Conservation (phyloP, 2,113 vertebrate species). For the Cheilinus undulatus region DNA sequence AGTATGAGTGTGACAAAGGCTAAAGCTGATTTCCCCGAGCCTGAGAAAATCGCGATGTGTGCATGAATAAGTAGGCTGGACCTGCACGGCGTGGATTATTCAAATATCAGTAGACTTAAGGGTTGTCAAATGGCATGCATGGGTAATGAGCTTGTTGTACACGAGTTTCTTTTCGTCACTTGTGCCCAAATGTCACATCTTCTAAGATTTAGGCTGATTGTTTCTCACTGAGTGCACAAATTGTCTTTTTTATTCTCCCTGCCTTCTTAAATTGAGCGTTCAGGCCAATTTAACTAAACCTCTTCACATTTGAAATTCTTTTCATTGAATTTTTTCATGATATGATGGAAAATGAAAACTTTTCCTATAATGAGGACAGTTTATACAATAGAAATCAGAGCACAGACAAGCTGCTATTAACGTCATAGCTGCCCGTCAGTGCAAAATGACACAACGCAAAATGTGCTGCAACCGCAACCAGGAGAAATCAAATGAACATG, state of each 20-base stretch:
- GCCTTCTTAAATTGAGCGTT: conserved; percentile 35
- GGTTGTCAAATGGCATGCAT: conserved; percentile 73
- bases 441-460: conserved; percentile 11
- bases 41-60: conserved; percentile 74
- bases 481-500: conserved; percentile 44
- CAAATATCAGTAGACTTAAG: conserved; percentile 79
- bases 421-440: conserved; percentile 51
- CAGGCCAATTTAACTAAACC: conserved; percentile 63
- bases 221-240: conserved; percentile 67
- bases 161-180: conserved; percentile 72
- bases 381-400: conserved; percentile 31
- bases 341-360: conserved; percentile 51
- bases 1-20: conserved; percentile 72
- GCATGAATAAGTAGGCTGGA: conserved; percentile 82
- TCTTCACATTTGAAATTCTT: conserved; percentile 56
- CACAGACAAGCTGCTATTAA: conserved; percentile 40
- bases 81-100: conserved; percentile 80
- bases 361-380: conserved; percentile 41
- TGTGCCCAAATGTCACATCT: conserved; percentile 70
- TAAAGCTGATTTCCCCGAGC: conserved; percentile 80
- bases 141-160: conserved; percentile 70
- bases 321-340: conserved; percentile 54
- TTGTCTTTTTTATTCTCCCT: conserved; percentile 47
- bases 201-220: conserved; percentile 60
- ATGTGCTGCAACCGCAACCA: conserved; percentile 26